Evolutionary conservation across 2,113 vertebrate genomes (phyloP), one percentile per base, ranked within the genome.

Genomic region (Ellobius talpinus): DNA sequence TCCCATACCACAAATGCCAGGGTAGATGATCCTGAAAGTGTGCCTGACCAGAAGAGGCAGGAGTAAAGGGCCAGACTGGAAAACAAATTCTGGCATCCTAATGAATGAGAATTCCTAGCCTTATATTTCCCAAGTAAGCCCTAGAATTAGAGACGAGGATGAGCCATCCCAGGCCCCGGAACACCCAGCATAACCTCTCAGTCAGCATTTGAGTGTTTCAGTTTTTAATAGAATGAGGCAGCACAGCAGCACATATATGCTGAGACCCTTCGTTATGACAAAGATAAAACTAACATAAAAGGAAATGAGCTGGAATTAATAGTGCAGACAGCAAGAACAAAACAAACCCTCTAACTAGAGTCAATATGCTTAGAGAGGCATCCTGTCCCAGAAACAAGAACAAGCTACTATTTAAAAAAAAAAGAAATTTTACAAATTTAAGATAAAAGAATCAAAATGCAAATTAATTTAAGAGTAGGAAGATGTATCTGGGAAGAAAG

Each of bases 381-480:
- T 3, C 68, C 5, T 65, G 65, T 92, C n/a, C n/a, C 65, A 58
- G 12, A 42, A 91, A 81, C 11, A 89, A 93, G 36, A 95, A 82
- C 10, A 68, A 70, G 33, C 29, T 82, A 66, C 21, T 89, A 1
- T 73, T 47, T 33, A 13, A 36, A 73, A 84, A 95, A 73, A n/a
- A 52, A 68, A 68, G 21, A 36, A 91, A 58, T 45, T 31, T 50
- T 63, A 10, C 39, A 79, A 86, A 89, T 88, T 86, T 58, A 81
- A 89, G 82, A 85, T 23, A 78, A 89, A 79, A 66, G n/a, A 74
- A 66, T 65, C 29, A 86, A 94, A 87, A 70, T 8, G 36, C 42
- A 79, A 70, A 89, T 94, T 47, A 42, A 68, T 68, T 86, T 89
- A 91, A 79, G 68, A 89, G 7, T 70, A 86, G 47, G 16, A 61